A percentile compares a stretch with the other conserved stretches of the same genome.
These are phyloP conservation scores for Listronotus bonariensis DNA, from an alignment of 1,140 invertebrate species.

Conservation along the genomic window DNA sequence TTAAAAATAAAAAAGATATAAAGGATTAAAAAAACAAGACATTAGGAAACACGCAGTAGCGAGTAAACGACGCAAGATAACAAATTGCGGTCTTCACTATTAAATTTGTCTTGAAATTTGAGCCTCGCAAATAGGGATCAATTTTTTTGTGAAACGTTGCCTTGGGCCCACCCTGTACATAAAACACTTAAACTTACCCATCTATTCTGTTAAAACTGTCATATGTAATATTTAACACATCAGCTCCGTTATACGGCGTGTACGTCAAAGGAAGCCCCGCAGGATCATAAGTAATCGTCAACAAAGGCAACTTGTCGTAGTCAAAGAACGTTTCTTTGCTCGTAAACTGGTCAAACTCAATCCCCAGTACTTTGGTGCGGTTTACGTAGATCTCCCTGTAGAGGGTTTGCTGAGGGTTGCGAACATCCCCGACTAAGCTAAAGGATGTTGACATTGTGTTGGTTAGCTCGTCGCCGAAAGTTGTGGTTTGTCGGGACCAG, in stretches of 20 bases:
- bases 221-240: slow-evolving; percentile 86
- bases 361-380: slow-evolving; percentile 77
- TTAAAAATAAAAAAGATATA: too few species aligned
- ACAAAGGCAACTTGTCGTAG: slow-evolving; percentile 75
- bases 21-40: too few species aligned
- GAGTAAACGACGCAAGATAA: too few species aligned
- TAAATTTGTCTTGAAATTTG: too few species aligned
- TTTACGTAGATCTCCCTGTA: slow-evolving; percentile 86
- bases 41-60: too few species aligned
- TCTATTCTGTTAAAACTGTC: slow-evolving; percentile 91
- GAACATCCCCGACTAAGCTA: slow-evolving; percentile 79
- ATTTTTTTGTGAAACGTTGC: too few species aligned
- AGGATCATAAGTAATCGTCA: slow-evolving; percentile 85
- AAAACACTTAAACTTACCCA: slow-evolving; percentile 42
- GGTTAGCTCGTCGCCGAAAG: slow-evolving; percentile 72
- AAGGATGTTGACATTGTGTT: slow-evolving; percentile 82
- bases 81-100: too few species aligned
- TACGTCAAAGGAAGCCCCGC: slow-evolving; percentile 82
- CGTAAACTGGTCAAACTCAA: slow-evolving; percentile 88
- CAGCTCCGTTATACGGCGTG: slow-evolving; percentile 71
- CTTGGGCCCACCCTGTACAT: too few species aligned
- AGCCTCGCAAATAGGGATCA: too few species aligned
- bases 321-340: slow-evolving; percentile 89
- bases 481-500: slow-evolving; percentile 80
- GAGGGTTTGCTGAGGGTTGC: slow-evolving; percentile 79